Conservation (phyloP, 2,888 invertebrate species). For the Cheilosia vulpina region DNA sequence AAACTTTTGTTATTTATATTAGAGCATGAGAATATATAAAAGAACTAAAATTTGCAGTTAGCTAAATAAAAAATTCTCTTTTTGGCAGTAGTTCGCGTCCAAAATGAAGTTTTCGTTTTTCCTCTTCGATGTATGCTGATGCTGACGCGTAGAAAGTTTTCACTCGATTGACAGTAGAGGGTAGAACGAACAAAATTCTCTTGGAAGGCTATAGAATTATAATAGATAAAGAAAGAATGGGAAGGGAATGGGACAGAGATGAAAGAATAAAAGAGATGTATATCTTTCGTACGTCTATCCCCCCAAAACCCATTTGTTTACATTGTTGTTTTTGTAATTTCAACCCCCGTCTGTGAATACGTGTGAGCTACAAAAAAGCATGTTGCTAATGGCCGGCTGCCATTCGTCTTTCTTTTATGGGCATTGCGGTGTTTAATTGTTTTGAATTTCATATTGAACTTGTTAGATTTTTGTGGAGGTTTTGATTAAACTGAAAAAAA, state of each 20-base stretch:
- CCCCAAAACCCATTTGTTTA: too few species aligned
- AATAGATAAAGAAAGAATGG: slow-evolving; percentile 57
- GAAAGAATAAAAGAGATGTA: too few species aligned
- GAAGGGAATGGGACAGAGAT: not conserved
- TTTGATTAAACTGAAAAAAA: too few species aligned
- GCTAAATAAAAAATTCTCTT: slow-evolving; percentile 31
- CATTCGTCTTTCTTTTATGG: too few species aligned
- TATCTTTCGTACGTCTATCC: too few species aligned
- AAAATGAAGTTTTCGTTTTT: slow-evolving; percentile 12
- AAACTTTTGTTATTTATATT: not conserved
- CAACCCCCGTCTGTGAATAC: too few species aligned
- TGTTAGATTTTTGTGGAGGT: too few species aligned
- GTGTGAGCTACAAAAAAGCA: too few species aligned
- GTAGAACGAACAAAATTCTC: slow-evolving; percentile 30
- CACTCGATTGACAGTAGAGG: slow-evolving; percentile 51
- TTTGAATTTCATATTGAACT: too few species aligned
- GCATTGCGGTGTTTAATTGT: too few species aligned
- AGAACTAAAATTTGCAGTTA: slow-evolving; percentile 35
- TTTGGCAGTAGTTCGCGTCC: slow-evolving; percentile 69
- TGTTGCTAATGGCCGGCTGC: too few species aligned
- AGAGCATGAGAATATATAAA: not conserved
- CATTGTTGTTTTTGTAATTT: too few species aligned
- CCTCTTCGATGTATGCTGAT: slow-evolving; percentile 18
- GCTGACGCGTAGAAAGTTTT: slow-evolving; percentile 56
- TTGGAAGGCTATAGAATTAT: slow-evolving; percentile 12